A percentile compares a stretch with the other conserved stretches of the same genome.
Conservation (phyloP, 2,113 vertebrate species). For the Sylvia atricapilla region DNA sequence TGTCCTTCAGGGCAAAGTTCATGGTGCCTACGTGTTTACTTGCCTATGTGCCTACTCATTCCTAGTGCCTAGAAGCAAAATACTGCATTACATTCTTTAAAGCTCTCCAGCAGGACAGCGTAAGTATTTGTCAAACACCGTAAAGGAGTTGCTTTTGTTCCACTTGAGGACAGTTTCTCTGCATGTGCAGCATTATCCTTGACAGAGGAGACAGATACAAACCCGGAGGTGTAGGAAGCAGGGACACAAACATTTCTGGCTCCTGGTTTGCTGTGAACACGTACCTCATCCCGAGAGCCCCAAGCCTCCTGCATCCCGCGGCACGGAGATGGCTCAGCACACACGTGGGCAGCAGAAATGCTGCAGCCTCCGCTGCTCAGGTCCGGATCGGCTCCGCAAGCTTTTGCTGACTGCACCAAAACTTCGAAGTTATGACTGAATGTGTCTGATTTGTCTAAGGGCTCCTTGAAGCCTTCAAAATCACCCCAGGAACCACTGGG, state of each 20-base stretch:
- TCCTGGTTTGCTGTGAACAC: not conserved
- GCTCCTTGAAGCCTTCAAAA: slow-evolving; percentile 67
- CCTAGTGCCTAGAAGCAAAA: not conserved
- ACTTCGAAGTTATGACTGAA: not conserved
- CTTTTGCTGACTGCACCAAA: not conserved
- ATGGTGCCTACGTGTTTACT: not conserved
- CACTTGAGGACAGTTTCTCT: not conserved
- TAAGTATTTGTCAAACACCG: not conserved
- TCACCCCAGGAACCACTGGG: slow-evolving; percentile 59
- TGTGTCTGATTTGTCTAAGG: not conserved
- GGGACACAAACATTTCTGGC: not conserved
- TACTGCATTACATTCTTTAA: not conserved
- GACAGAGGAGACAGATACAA: not conserved
- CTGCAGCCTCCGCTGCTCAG: accelerated
- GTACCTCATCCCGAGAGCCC: slow-evolving; percentile 25
- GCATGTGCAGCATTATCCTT: not conserved
- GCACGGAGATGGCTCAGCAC: not conserved
- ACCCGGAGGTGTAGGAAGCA: not conserved
- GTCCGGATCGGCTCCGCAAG: not conserved
- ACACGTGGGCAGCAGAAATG: not conserved
- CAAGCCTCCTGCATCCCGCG: not conserved
- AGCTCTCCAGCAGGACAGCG: not conserved
- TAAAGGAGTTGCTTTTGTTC: not conserved
- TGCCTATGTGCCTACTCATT: not conserved
- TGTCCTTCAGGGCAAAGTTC: not conserved